Evolutionary conservation across 2,888 invertebrate genomes (phyloP), one percentile per base, ranked within the genome.

Genomic region (Orchesellides sinensis): DNA sequence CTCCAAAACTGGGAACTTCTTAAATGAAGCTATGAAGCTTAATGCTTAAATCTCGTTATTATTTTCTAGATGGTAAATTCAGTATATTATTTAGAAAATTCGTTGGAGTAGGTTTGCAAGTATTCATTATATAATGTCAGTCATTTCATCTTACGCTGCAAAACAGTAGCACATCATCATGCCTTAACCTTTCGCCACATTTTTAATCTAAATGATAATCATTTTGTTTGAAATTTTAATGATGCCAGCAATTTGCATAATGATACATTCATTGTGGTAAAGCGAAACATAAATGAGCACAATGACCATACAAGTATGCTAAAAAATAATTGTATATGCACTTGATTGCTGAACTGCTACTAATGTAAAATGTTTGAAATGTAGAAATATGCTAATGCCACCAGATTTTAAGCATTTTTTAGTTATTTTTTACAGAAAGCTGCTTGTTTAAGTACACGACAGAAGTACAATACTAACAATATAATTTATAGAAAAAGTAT

Each of bases 241-340:
- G 63, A 63, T 63, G 23, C 4, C 21, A 40, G 63, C 40, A 35
- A 63, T 63, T 63, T 63, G 63, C 63, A 63, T 63, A 63, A 63
- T 63, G 40, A 63, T 17, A 59, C 27, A 59, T 59, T 59, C 40
- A n/a, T 40, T 1, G 14, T 40, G 10, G 4, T n/a, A 40, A 40
- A 5, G 5, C 2, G 40, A n/a, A 10, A 14, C 10, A 40, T 2
- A 8, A 1, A 8, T 40, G 40, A 6, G 32, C n/a, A n/a, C 32
- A n/a, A n/a, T 32, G 32, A 32, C 32, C 61, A 61, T 61, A 29
- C 61, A 29, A 61, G 61, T 40, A n/a, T 40, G 61, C 32, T 29
- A 61, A 61, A 17, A 32, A 61, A 61, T 61, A 56, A 19, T 25
- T 52, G 52, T 17, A 52, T 52, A 3, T 52, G 2, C 52, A 40